Conservation (phyloP, 1,140 invertebrate genomes). For the Bilobella aurantiaca region DNA sequence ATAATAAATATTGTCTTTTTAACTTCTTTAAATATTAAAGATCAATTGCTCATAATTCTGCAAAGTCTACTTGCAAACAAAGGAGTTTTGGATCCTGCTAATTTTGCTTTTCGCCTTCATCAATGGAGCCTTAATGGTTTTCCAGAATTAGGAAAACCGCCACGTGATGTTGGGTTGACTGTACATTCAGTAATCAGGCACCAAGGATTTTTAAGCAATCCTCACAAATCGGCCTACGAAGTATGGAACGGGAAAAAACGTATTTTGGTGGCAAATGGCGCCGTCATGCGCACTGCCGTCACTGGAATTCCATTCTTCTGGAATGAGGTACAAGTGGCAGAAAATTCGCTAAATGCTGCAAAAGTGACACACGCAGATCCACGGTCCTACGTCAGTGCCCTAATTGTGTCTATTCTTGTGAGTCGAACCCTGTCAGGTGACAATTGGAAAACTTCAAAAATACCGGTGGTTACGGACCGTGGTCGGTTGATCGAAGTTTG, state of each 20-base stretch:
- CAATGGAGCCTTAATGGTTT: slow-evolving; percentile 21
- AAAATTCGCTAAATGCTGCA: slow-evolving; percentile 17
- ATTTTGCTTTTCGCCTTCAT: slow-evolving; percentile 20
- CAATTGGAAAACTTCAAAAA: too few relatives aligned
- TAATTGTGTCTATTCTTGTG: slow-evolving; percentile 7
- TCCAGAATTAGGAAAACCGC: slow-evolving; percentile 19
- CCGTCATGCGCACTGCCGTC: slow-evolving; percentile 22
- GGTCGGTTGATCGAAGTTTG: too few relatives aligned
- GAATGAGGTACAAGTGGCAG: slow-evolving; percentile 21
- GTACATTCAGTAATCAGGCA: slow-evolving; percentile 12
- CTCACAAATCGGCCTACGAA: slow-evolving; percentile 10
- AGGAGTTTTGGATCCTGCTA: slow-evolving; percentile 8
- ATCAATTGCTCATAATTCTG: slow-evolving; percentile 17
- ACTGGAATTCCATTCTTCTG: slow-evolving; percentile 22
- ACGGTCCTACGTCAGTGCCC: slow-evolving; percentile 7
- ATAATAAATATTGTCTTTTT: too few relatives aligned
- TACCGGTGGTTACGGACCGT: too few relatives aligned
- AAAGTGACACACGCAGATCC: slow-evolving; percentile 28
- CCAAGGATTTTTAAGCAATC: slow-evolving; percentile 12
- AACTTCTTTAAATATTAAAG: too few relatives aligned
- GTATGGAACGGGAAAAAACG: slow-evolving; percentile 15
- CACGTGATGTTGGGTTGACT: slow-evolving; percentile 24
- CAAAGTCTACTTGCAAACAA: slow-evolving; percentile 18
- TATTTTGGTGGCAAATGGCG: slow-evolving; percentile 24
- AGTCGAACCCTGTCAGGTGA: slow-evolving; percentile 1